Conservation (phyloP, 2,797 vertebrate genomes). For the Odontamblyopus lacepedii region DNA sequence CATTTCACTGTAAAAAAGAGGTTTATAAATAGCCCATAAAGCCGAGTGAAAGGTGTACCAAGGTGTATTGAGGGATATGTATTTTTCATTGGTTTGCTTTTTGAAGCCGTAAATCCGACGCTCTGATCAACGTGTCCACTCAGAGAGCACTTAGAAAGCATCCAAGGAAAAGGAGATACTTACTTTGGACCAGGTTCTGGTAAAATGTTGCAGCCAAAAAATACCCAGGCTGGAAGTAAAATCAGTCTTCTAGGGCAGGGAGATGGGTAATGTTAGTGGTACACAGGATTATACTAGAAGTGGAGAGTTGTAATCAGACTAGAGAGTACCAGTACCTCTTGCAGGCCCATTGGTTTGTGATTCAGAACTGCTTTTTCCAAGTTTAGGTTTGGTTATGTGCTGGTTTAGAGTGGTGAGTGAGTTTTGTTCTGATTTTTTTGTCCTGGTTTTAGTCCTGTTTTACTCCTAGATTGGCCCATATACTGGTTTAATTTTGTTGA, state of each 20-base stretch:
- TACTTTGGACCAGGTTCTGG: constrained; percentile 21
- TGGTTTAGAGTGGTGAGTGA: background rate
- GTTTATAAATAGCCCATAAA: constrained; percentile 66
- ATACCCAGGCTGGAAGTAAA: background rate
- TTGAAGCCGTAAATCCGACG: constrained; percentile 53
- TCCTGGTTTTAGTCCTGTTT: no score
- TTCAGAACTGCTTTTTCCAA: background rate
- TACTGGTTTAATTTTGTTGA: background rate
- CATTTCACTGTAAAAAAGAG: constrained; percentile 53
- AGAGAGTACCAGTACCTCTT: background rate
- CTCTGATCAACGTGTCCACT: constrained; percentile 52
- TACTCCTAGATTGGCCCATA: no score
- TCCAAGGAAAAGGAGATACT: constrained; percentile 43
- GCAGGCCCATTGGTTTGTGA: background rate
- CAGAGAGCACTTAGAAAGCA: constrained; percentile 64
- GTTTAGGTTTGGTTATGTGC: background rate
- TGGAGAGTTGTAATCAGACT: background rate
- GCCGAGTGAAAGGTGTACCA: constrained; percentile 38
- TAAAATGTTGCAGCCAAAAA: constrained; percentile 24
- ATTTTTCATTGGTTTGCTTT: constrained; percentile 69
- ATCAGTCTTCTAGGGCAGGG: background rate
- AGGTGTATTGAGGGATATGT: constrained; percentile 66
- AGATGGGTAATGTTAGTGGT: background rate
- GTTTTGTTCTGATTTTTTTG: no score
- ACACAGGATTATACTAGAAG: no score